Percentiles rank a stretch among this genome's conserved stretches.
These are phyloP conservation scores for Burhinus oedicnemus DNA, from an alignment of 2,113 vertebrate species.

Conservation along the genomic window DNA sequence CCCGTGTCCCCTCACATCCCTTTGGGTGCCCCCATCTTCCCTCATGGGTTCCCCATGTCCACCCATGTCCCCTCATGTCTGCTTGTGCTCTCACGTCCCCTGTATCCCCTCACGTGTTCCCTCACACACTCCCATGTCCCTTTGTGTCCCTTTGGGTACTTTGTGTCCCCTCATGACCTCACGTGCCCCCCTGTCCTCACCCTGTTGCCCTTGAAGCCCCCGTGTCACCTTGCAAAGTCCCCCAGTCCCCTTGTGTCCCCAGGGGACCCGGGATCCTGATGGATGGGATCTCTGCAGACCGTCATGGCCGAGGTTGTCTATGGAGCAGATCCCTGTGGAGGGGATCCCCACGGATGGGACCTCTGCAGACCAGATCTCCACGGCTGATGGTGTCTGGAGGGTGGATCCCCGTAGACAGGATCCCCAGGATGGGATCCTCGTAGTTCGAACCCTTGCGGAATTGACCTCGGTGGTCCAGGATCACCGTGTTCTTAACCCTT, in stretches of 20 bases:
- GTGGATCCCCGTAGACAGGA: background rate
- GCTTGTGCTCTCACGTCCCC: background rate
- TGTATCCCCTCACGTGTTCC: too few species aligned
- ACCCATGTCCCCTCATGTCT: background rate
- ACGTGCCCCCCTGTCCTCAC: background rate
- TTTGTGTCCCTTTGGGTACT: background rate
- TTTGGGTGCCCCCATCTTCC: too few species aligned
- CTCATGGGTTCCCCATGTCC: background rate
- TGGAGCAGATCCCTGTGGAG: background rate
- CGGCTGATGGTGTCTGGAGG: too few species aligned
- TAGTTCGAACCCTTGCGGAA: background rate
- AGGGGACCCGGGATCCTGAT: background rate
- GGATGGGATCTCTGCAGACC: background rate
- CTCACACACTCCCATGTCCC: background rate
- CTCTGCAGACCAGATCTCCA: background rate
- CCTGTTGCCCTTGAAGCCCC: background rate
- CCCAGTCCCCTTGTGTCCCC: background rate
- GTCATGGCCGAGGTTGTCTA: background rate
- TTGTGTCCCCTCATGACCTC: background rate
- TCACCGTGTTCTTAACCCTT: background rate
- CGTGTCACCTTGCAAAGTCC: background rate
- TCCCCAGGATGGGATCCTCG: background rate
- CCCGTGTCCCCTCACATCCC: background rate
- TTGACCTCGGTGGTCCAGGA: rapidly evolving
- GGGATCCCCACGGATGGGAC: background rate